Evolutionary conservation across 2,888 invertebrate species (phyloP).

Genomic region (Drosophila prolongata): DNA sequence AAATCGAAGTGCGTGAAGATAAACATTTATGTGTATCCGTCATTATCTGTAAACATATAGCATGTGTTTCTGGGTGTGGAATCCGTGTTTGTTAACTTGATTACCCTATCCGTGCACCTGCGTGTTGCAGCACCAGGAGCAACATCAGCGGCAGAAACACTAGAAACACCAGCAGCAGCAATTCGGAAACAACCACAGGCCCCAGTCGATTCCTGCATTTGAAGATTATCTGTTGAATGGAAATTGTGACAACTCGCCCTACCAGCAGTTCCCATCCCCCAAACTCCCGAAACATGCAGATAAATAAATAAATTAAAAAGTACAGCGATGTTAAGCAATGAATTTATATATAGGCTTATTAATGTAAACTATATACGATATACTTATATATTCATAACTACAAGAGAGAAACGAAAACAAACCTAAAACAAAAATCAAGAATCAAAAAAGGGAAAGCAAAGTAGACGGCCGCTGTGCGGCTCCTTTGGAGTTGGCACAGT

Average conservation of each 20-base stretch:
- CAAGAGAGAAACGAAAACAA: conserved; percentile 22
- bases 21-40: conserved; percentile 14
- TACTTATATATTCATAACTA: conserved; percentile 51
- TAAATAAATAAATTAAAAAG: conserved; percentile 41
- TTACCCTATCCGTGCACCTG: conserved; percentile 10
- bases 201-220: conserved; percentile 20
- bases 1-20: conserved; percentile 14
- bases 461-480: conserved; percentile 3
- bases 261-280: conserved; percentile 7
- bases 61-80: too few species aligned
- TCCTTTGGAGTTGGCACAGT: conserved; percentile 2
- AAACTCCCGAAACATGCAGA: conserved; percentile 16
- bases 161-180: not conserved
- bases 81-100: conserved; percentile 14
- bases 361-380: conserved; percentile 70
- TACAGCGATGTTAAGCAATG: conserved; percentile 76
- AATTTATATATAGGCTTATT: conserved; percentile 71
- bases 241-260: not conserved
- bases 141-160: not conserved
- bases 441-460: not conserved
- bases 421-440: not conserved
- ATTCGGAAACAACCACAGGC: not conserved
- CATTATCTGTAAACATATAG: conserved; percentile 15
- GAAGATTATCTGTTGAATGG: conserved; percentile 11
- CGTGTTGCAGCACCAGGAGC: not conserved